phyloP scores from a whole-genome alignment of 2,888 invertebrate species.

The Leucoptera coffeella region DNA sequence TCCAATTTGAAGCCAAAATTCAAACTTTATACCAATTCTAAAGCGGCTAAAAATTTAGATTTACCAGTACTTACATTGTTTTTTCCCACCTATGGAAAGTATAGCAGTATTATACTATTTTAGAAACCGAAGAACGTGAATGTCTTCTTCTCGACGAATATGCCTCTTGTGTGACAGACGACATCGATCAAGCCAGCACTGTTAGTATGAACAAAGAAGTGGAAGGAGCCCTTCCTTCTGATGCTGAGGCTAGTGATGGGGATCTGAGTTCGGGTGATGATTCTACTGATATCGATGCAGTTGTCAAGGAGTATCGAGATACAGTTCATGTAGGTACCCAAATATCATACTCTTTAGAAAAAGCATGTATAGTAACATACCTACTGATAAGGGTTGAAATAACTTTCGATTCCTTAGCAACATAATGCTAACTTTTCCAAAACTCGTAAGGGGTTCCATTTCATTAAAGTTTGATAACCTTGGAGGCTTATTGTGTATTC shows the following conservation, averaged over 20 bases:
- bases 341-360: too few species aligned
- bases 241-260: constrained; percentile 46
- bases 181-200: constrained; percentile 22
- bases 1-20: too few species aligned
- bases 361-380: background rate
- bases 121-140: constrained; percentile 51
- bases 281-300: constrained; percentile 72
- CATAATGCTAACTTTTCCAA: too few species aligned
- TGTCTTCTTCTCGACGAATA: constrained; percentile 55
- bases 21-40: too few species aligned
- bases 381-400: background rate
- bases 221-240: constrained; percentile 12
- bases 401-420: too few species aligned
- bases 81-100: too few species aligned
- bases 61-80: too few species aligned
- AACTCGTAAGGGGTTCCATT: too few species aligned
- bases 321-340: constrained; percentile 52
- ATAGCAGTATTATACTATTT: too few species aligned
- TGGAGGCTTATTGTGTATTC: too few species aligned
- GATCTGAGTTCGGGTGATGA: constrained; percentile 55
- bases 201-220: constrained; percentile 21
- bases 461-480: too few species aligned
- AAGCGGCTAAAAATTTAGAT: too few species aligned
- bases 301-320: constrained; percentile 70
- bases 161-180: constrained; percentile 29